Evolutionary conservation across 2,113 vertebrate species (phyloP).

Genomic region (Thryonomys swinderianus): DNA sequence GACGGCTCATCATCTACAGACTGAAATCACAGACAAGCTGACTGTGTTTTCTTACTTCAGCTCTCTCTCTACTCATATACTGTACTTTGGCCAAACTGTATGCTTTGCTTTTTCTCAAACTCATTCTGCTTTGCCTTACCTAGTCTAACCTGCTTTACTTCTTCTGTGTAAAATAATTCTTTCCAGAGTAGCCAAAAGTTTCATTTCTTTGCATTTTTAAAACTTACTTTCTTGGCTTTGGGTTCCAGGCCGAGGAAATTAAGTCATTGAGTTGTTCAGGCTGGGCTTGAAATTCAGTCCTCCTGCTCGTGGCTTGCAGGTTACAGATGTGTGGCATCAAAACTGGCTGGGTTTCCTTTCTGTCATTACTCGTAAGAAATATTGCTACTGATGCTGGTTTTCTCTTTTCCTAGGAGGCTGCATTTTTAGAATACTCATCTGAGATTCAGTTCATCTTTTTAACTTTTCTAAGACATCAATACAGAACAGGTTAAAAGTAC

Average conservation of each 20-base stretch:
- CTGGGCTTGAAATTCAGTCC: neutral
- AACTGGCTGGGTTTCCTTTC: neutral
- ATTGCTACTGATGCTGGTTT: neutral
- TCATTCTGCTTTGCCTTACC: neutral
- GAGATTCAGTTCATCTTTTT: neutral
- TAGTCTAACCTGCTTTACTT: neutral
- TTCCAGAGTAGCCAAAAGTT: neutral
- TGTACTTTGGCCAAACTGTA: rapidly evolving
- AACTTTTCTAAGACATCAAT: neutral
- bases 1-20: neutral
- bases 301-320: neutral
- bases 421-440: neutral
- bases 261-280: neutral
- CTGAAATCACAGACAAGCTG: neutral
- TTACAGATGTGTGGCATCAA: neutral
- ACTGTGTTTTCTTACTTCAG: neutral
- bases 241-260: too few relatives aligned
- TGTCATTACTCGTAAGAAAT: neutral
- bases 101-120: neutral
- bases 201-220: neutral
- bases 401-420: neutral
- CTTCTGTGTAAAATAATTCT: neutral
- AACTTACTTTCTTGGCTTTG: neutral
- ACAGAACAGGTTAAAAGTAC: neutral
- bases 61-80: neutral